A percentile compares a stretch with the other conserved stretches of the same genome.
Conservation (phyloP, 2,888 invertebrate genomes). For the Tiphia femorata region DNA sequence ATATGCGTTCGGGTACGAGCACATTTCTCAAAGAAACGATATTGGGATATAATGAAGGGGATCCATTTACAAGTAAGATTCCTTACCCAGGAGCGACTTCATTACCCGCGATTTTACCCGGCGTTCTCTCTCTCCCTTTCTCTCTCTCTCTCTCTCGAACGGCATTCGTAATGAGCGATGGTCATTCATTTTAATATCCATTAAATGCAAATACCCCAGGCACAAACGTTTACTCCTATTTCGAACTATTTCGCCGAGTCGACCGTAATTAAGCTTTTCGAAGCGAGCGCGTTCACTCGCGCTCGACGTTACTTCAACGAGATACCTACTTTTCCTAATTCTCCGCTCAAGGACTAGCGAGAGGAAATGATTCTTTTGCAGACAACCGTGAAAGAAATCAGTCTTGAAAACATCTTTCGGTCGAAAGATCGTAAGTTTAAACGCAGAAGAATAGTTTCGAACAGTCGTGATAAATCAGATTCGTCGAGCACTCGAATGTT, state of each 20-base stretch:
- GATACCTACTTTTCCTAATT: no score
- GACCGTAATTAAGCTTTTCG: conserved; percentile 60
- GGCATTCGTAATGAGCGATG: conserved; percentile 66
- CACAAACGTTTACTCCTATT: conserved; percentile 64
- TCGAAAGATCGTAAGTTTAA: neutral
- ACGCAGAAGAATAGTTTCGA: no score
- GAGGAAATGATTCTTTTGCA: no score
- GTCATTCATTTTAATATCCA: conserved; percentile 68
- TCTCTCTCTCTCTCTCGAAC: no score
- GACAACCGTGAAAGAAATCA: no score
- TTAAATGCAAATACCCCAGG: conserved; percentile 65
- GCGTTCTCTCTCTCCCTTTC: conserved; percentile 39
- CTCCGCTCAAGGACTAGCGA: conserved; percentile 1
- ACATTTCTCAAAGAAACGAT: conserved; percentile 53
- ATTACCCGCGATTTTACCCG: conserved; percentile 65
- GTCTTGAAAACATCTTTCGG: neutral
- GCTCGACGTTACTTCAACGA: no score
- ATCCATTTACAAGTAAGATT: conserved; percentile 68
- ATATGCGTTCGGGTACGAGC: conserved; percentile 12
- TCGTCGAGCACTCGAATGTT: no score
- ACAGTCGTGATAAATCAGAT: no score
- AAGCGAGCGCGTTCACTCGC: no score
- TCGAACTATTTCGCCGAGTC: conserved; percentile 63
- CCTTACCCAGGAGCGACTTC: conserved; percentile 61
- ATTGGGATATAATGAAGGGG: conserved; percentile 65